Percentiles rank a stretch among this genome's conserved stretches.
Conservation (phyloP, 1,140 invertebrate genomes). For the Pantala flavescens region DNA sequence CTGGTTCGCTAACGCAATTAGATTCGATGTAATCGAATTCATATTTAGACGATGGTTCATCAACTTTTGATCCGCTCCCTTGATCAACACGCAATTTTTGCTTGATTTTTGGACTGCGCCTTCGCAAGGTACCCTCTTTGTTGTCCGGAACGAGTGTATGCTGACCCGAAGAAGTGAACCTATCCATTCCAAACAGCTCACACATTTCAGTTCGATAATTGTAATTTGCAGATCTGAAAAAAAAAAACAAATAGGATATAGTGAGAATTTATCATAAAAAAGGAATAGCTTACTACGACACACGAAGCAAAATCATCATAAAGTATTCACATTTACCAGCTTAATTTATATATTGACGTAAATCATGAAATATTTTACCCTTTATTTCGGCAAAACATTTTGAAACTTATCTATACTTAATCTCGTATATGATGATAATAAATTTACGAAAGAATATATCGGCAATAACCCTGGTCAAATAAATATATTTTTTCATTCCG, state of each 20-base stretch:
- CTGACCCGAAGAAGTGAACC: conserved; percentile 31
- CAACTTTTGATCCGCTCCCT: background rate
- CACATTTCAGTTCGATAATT: conserved; percentile 35
- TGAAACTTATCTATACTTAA: too few relatives aligned
- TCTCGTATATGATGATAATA: too few relatives aligned
- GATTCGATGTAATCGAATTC: conserved; percentile 36
- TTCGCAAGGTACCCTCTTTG: conserved; percentile 13
- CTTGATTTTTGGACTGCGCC: conserved; percentile 8
- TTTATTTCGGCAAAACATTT: too few relatives aligned
- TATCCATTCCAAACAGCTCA: conserved; percentile 39
- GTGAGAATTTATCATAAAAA: too few relatives aligned
- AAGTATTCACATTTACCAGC: too few relatives aligned
- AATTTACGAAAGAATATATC: too few relatives aligned
- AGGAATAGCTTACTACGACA: too few relatives aligned
- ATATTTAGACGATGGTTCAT: conserved; percentile 16
- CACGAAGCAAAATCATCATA: too few relatives aligned
- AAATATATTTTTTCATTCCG: too few relatives aligned
- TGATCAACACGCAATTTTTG: background rate
- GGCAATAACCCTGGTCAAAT: too few relatives aligned
- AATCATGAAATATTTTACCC: too few relatives aligned
- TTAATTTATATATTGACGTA: too few relatives aligned
- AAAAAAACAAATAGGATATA: background rate
- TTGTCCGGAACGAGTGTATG: conserved; percentile 23
- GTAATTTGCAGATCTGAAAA: conserved; percentile 37
- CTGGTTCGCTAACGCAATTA: conserved; percentile 40